Conservation (phyloP, 2,888 invertebrate genomes). For the Operophtera brumata region DNA sequence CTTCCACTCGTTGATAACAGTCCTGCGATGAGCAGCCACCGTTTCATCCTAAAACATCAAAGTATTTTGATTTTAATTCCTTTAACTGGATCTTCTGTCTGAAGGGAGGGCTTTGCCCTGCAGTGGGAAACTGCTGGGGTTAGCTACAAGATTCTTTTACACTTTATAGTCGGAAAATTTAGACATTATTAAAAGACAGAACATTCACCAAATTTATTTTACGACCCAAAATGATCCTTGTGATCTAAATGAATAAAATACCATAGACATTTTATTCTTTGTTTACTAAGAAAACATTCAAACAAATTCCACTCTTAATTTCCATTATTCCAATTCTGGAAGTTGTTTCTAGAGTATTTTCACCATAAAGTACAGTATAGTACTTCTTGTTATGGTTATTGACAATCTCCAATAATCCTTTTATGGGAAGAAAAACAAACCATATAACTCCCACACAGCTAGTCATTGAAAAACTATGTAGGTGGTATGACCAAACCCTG, state of each 20-base stretch:
- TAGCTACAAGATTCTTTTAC: too few relatives aligned
- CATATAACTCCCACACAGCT: constrained; percentile 6
- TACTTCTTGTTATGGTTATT: neutral
- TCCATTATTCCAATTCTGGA: neutral
- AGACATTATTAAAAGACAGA: too few relatives aligned
- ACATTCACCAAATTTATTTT: too few relatives aligned
- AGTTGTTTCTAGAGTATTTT: neutral
- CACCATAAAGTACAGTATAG: neutral
- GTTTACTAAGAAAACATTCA: neutral
- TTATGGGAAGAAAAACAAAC: neutral
- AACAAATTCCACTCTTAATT: neutral
- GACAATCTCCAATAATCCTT: neutral
- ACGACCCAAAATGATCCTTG: too few relatives aligned
- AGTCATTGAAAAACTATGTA: constrained; percentile 1
- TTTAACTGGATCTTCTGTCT: too few relatives aligned
- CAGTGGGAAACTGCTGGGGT: too few relatives aligned
- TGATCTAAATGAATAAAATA: too few relatives aligned
- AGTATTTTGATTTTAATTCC: neutral
- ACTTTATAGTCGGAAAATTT: too few relatives aligned
- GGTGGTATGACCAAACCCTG: constrained; percentile 1
- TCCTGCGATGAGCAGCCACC: constrained; percentile 82
- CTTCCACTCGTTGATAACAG: constrained; percentile 82
- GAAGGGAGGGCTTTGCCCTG: too few relatives aligned
- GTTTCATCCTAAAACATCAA: constrained; percentile 67
- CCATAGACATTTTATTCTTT: neutral